Evolutionary conservation across 2,888 invertebrate species (phyloP).

Genomic region (Acholoe squamosa): DNA sequence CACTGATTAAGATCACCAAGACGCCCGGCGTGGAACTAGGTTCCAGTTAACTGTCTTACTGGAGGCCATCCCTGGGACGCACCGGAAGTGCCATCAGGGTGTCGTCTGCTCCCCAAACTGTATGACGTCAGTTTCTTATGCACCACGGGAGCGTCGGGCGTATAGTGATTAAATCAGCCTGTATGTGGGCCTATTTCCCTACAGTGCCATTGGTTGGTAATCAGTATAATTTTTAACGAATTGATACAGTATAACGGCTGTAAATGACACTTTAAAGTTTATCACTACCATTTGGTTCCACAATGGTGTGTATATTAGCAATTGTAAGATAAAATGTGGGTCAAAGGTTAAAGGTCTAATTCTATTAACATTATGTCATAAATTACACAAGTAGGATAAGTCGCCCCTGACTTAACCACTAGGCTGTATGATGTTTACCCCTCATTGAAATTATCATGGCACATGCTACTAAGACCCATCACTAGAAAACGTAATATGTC

Average conservation of each 20-base stretch:
- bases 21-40: neutral
- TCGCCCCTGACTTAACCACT: no score
- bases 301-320: no score
- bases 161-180: neutral
- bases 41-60: neutral
- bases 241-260: neutral
- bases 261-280: no score
- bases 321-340: no score
- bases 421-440: no score
- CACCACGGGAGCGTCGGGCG: neutral
- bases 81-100: constrained; percentile 14
- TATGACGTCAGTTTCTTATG: neutral
- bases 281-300: no score
- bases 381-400: no score
- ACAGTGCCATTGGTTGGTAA: neutral
- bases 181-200: neutral
- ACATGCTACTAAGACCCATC: no score
- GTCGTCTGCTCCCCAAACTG: neutral
- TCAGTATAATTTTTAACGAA: neutral
- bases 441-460: no score
- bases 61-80: neutral
- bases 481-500: no score
- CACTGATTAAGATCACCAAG: neutral
- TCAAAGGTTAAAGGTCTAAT: no score
- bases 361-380: no score